Base-by-base conservation (phyloP, 2,113 vertebrate genomes). In the Sinocyclocheilus anshuiensis region DNA sequence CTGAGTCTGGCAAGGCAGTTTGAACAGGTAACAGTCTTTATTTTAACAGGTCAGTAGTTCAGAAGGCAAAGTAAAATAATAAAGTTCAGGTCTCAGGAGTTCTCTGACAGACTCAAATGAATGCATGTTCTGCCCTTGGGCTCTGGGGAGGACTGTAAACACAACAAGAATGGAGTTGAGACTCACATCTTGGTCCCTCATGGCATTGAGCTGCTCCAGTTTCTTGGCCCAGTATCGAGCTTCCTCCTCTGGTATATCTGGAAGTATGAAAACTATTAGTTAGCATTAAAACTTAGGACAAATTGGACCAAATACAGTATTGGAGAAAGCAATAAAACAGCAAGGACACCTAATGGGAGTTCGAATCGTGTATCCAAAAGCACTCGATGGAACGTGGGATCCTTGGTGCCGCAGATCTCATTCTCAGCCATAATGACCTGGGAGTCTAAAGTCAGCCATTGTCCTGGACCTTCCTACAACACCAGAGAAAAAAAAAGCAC, bases 201-300 rank as follows among this genome's bases (percentile, higher is more conserved):
- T 97, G 36, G 98, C 97, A 0, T 99, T 99, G 16, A 99, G 95
- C 91, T 99, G 97, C 91, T 99, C 98, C 89, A 99, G 94, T 92
- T 99, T 99, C 91, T 99, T 99, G 71, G 98, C 98, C 98, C 98
- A 99, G 88, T 99, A 99, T 77, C 97, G 96, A 3, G 98, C 98
- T 89, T 99, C 98, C 77, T 99, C 98, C 86, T 99, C 98, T 0
- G 98, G 98, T 88, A 99, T 99, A 91, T 99, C 98, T 99, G 0
- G 92, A 82, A 42, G 87, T 91, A 87, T 36, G 16, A 75, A 86
- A 72, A 24, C 22, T 36, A 63, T n/a, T 39, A 6, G 65, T 85
- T 33, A 57, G 26, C 55, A 50, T 24, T 61, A 42, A 57, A 71
- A 33, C 84, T 59, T 22, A 22, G 15, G 11, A 53, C 18, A 53